Conservation (phyloP, 2,888 invertebrate genomes). For the Trichacis sp. region DNA sequence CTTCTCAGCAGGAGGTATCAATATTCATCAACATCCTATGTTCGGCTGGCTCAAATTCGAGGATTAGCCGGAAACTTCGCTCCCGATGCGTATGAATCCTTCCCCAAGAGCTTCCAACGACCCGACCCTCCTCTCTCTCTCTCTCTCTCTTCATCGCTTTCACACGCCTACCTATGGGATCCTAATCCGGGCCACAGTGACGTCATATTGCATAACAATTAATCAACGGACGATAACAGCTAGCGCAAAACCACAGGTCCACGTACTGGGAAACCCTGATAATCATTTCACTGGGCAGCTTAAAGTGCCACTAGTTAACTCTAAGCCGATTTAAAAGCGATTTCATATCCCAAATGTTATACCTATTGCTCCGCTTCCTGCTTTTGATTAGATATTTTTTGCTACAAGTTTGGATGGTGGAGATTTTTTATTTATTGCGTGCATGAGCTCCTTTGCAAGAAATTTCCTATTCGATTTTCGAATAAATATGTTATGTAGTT, state of each 20-base stretch:
- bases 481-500: too few species aligned
- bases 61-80: slow-evolving; percentile 66
- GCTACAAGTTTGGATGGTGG: background rate
- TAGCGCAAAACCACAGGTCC: slow-evolving; percentile 56
- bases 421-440: too few species aligned
- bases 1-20: slow-evolving; percentile 60
- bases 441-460: too few species aligned
- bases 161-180: slow-evolving; percentile 52
- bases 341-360: slow-evolving; percentile 68
- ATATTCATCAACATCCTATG: slow-evolving; percentile 69
- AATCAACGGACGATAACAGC: slow-evolving; percentile 69
- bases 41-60: slow-evolving; percentile 66
- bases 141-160: slow-evolving; percentile 32
- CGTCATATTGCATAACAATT: slow-evolving; percentile 70
- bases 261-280: slow-evolving; percentile 67
- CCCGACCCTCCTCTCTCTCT: slow-evolving; percentile 6
- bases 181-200: slow-evolving; percentile 67
- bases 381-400: background rate
- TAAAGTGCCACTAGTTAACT: slow-evolving; percentile 70
- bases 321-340: slow-evolving; percentile 70
- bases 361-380: slow-evolving; percentile 45
- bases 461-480: too few species aligned
- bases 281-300: slow-evolving; percentile 69
- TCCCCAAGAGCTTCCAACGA: slow-evolving; percentile 35
- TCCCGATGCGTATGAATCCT: slow-evolving; percentile 46